Base-by-base conservation (phyloP, 2,888 invertebrate genomes). In the Charanyca ferruginea region DNA sequence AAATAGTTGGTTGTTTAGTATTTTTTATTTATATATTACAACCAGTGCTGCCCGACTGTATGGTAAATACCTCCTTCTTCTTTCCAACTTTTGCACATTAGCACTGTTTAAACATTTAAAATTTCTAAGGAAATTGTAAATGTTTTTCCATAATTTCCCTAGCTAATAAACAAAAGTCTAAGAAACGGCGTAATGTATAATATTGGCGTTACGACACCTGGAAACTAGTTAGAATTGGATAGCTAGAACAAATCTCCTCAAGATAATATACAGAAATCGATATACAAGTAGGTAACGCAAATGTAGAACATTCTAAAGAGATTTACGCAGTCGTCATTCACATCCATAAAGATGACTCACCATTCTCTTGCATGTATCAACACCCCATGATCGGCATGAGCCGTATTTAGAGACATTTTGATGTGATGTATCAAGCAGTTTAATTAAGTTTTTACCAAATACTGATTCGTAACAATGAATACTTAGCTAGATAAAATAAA, bases 291-390 rank as follows among this genome's bases (percentile, higher is more conserved):
- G 6, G 35, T n/a, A 38, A 41, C 18, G 3, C 45, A 55, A 66
- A 66, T 73, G 70, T 84, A 81, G 87, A 88, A 86, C 77, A 80
- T 87, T 87, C 84, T 66, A 80, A 62, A 44, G 49, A 57, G 47
- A 78, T 79, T 65, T 72, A 73, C 80, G 73, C 70, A 77, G 68
- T 75, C 71, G 67, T 66, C 63, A 78, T 54, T 52, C 7, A 42
- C 73, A 79, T 66, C 75, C 77, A 79, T 80, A 52, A 73, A 61
- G 74, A 83, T 90, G 88, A 97, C 97, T 97, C 97, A 99, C 99
- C 97, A 97, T 97, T 99, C 99, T 84, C 99, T 99, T 78, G 98
- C 97, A 90, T 99, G 99, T 87, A 99, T 98, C 63, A 99, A 96
- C 45, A 99, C 99, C 55, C 99, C 99, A 72, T 98, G 98, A 89